Conservation (phyloP, 2,797 vertebrate genomes). For the Semaprochilodus insignis region DNA sequence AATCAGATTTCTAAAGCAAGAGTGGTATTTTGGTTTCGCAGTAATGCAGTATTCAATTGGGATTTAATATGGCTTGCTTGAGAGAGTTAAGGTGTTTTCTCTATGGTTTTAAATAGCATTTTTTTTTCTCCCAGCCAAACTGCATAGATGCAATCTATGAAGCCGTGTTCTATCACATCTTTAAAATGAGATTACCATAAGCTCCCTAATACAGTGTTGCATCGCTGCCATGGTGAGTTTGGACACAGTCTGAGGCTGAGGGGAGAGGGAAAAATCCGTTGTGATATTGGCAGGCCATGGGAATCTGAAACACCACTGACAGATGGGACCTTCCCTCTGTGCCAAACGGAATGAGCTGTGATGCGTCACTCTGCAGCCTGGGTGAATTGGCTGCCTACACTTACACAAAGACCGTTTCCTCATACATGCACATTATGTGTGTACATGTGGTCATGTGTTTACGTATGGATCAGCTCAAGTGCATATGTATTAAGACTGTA, state of each 20-base stretch:
- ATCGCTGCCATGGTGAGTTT: constrained; percentile 48
- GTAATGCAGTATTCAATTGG: constrained; percentile 47
- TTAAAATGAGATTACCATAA: constrained; percentile 45
- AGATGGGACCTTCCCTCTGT: constrained; percentile 59
- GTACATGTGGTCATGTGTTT: background rate
- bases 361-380: constrained; percentile 53
- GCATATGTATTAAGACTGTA: too few relatives aligned
- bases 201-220: constrained; percentile 50
- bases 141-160: constrained; percentile 23
- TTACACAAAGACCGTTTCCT: constrained; percentile 32
- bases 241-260: constrained; percentile 45
- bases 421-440: constrained; percentile 35
- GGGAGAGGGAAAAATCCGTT: constrained; percentile 41
- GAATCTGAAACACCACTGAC: constrained; percentile 53
- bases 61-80: constrained; percentile 42
- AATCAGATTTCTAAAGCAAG: constrained; percentile 57
- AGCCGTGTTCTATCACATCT: constrained; percentile 48
- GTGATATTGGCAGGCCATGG: constrained; percentile 45
- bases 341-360: constrained; percentile 55
- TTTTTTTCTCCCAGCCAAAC: constrained; percentile 40
- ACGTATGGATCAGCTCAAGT: background rate
- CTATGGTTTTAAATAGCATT: constrained; percentile 43
- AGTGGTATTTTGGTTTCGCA: constrained; percentile 52
- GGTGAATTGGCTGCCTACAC: constrained; percentile 51
- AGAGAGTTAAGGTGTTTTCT: constrained; percentile 23